These are phyloP conservation scores for Cololabis saira DNA, from an alignment of 2,113 vertebrate genomes.

Conservation along the genomic window DNA sequence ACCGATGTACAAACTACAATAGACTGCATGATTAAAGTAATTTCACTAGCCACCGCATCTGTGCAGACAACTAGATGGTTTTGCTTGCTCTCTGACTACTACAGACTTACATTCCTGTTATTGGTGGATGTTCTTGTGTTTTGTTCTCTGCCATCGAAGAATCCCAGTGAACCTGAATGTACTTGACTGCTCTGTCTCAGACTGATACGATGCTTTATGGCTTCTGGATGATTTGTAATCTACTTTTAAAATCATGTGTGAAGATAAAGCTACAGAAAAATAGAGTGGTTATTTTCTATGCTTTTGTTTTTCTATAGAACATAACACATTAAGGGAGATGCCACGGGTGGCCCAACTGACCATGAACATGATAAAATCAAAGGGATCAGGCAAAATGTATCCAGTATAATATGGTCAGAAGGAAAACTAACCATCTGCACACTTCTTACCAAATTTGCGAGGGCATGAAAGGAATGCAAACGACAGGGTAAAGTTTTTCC, in stretches of 20 bases:
- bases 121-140: constrained; percentile 67
- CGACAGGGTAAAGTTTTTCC: constrained; percentile 68
- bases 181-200: constrained; percentile 37
- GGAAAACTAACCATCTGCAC: constrained; percentile 8
- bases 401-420: neutral
- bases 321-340: too few relatives aligned
- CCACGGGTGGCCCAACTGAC: too few relatives aligned
- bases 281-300: constrained; percentile 19
- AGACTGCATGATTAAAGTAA: constrained; percentile 78
- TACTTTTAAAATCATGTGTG: too few relatives aligned
- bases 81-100: constrained; percentile 74
- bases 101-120: constrained; percentile 59
- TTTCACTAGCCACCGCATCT: constrained; percentile 73
- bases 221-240: constrained; percentile 27
- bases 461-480: constrained; percentile 18
- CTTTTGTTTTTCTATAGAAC: neutral
- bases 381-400: too few relatives aligned
- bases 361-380: too few relatives aligned
- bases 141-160: constrained; percentile 42
- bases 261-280: too few relatives aligned
- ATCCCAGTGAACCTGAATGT: constrained; percentile 60
- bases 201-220: constrained; percentile 46
- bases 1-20: constrained; percentile 69
- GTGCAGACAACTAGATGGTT: constrained; percentile 69
- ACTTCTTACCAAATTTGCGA: constrained; percentile 25